Percentiles rank a stretch among this genome's conserved stretches.
Evolutionary conservation across 2,888 invertebrate species (phyloP).

Genomic region (Pharmacophagus antenor): DNA sequence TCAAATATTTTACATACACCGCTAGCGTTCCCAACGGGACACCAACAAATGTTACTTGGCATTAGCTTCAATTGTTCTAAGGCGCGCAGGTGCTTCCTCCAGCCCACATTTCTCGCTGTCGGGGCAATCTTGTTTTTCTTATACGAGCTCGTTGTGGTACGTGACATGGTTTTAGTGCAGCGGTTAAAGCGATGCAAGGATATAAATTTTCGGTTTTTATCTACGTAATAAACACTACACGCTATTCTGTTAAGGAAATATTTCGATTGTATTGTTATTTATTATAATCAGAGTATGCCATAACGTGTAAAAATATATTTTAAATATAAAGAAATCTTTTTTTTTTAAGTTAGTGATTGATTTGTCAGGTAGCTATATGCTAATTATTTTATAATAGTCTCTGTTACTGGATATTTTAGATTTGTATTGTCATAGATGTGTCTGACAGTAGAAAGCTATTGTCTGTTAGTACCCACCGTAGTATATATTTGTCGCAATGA

Average conservation of each 20-base stretch:
- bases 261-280: too few relatives aligned
- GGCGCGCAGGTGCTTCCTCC: slow-evolving; percentile 50
- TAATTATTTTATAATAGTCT: too few relatives aligned
- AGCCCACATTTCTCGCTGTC: slow-evolving; percentile 56
- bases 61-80: slow-evolving; percentile 34
- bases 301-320: too few relatives aligned
- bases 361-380: too few relatives aligned
- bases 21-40: slow-evolving; percentile 32
- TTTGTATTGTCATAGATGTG: too few relatives aligned
- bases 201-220: slow-evolving; percentile 53
- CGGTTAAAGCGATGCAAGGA: slow-evolving; percentile 51
- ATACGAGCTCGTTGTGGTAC: slow-evolving; percentile 12
- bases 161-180: slow-evolving; percentile 46
- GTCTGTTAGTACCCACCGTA: too few relatives aligned
- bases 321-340: too few relatives aligned
- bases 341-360: too few relatives aligned
- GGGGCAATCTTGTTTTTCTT: slow-evolving; percentile 52
- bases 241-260: slow-evolving; percentile 1
- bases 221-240: slow-evolving; percentile 1
- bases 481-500: too few relatives aligned
- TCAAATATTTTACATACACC: slow-evolving; percentile 39
- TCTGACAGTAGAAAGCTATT: too few relatives aligned
- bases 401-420: too few relatives aligned
- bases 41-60: slow-evolving; percentile 36
- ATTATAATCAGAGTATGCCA: too few relatives aligned